A percentile compares a stretch with the other conserved stretches of the same genome.
Evolutionary conservation across 1,140 invertebrate species (phyloP).

Genomic region (Cataglyphis hispanica): DNA sequence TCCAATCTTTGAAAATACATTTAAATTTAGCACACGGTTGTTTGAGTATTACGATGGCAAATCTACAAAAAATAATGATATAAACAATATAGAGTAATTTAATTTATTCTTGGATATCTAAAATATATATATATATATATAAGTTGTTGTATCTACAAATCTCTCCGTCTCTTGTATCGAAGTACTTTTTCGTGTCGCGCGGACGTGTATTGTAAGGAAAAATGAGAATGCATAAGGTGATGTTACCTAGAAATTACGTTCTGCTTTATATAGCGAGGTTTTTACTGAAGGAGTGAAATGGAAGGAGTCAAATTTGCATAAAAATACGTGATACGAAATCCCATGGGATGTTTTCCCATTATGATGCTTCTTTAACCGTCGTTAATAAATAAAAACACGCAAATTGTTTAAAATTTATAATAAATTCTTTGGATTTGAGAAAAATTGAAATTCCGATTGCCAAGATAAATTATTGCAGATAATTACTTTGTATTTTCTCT

Average conservation of each 20-base stretch:
- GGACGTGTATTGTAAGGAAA: neutral
- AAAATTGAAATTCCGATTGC: neutral
- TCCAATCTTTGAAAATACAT: neutral
- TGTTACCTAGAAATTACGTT: constrained; percentile 35
- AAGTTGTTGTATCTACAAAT: neutral
- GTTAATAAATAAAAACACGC: neutral
- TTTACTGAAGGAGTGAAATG: constrained; percentile 11
- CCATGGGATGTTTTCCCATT: neutral
- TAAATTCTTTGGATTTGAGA: neutral
- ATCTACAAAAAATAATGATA: neutral
- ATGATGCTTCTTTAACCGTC: neutral
- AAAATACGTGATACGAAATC: constrained; percentile 37
- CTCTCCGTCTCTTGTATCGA: neutral
- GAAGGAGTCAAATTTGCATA: constrained; percentile 46
- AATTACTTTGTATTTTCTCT: neutral
- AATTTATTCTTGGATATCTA: neutral
- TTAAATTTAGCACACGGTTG: neutral
- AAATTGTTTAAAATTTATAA: constrained; percentile 11
- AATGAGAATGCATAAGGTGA: constrained; percentile 27
- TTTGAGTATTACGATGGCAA: neutral
- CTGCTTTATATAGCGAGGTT: constrained; percentile 12
- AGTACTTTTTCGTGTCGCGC: constrained; percentile 28
- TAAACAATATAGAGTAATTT: too few relatives aligned
- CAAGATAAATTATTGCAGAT: neutral
- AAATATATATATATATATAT: constrained; percentile 6